A percentile compares a stretch with the other conserved stretches of the same genome.
Evolutionary conservation across 2,113 vertebrate genomes (phyloP).

Genomic region (Phoenicopterus ruber): DNA sequence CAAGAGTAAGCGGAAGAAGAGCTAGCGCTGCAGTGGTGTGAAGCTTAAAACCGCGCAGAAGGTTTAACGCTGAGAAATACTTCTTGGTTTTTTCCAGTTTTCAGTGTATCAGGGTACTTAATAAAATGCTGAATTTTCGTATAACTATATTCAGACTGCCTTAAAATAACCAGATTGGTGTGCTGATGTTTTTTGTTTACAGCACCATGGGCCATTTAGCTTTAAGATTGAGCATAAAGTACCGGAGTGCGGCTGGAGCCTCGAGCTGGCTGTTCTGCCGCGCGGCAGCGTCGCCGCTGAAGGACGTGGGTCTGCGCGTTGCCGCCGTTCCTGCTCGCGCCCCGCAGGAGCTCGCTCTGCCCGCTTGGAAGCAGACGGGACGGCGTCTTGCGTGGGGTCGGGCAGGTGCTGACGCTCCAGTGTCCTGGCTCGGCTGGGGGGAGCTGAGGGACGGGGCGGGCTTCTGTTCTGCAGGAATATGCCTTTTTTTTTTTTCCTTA

Average conservation of each 20-base stretch:
- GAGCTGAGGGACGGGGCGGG: rapidly evolving
- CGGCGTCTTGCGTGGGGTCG: rapidly evolving
- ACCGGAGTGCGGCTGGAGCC: background rate
- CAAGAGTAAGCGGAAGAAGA: constrained; percentile 62
- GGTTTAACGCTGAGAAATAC: background rate
- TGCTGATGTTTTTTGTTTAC: background rate
- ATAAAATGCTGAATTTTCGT: background rate
- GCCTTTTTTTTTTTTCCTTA: background rate
- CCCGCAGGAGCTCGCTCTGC: rapidly evolving
- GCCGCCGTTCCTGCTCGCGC: rapidly evolving
- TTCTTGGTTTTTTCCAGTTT: background rate
- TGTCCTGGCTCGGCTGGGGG: background rate
- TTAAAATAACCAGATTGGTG: background rate
- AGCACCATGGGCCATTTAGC: rapidly evolving
- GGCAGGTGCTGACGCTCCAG: background rate
- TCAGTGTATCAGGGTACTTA: background rate
- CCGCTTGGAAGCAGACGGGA: background rate
- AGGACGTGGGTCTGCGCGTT: rapidly evolving
- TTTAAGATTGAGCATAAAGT: background rate
- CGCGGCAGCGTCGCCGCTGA: rapidly evolving
- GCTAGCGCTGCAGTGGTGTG: background rate
- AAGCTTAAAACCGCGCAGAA: background rate
- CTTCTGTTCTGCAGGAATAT: background rate
- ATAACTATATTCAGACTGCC: background rate
- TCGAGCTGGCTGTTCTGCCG: background rate